Evolutionary conservation across 2,888 invertebrate species (phyloP), one percentile per base, ranked within the genome.

Genomic region (Hemaris fuciformis): DNA sequence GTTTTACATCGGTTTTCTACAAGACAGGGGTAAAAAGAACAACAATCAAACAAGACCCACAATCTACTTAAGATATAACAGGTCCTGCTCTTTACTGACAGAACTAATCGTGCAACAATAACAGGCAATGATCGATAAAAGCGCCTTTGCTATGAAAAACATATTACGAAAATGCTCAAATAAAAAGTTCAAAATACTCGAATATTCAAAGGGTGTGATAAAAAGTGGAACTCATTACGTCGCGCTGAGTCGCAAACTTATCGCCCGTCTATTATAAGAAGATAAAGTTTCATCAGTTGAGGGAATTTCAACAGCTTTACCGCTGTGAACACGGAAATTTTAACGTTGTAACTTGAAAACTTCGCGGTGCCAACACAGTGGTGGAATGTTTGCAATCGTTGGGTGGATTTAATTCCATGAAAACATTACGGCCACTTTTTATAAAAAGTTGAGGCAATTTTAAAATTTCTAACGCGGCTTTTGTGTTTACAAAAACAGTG

Each of bases 271-370:
- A 61, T 46, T 71, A 72, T 66, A 66, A 66, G 48, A 63, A 64
- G 72, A 72, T 63, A 65, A 72, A 72, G 68, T 72, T 71, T 62
- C 41, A 27, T 18, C n/a, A 46, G 57, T 63, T 62, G 61, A 64
- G 66, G 68, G 72, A 72, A 70, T 70, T 67, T 69, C 62, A 58
- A 5, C 41, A 38, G 64, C 46, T 57, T 53, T 53, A 8, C 27
- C 58, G 15, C 42, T 58, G 41, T 22, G 23, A 27, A 41, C 18
- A 22, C 25, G 20, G 45, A 42, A 27, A 59, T 38, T 57, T 60
- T 38, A 46, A 62, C 61, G 41, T 23, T 56, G 27, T 61, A 56
- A 60, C 61, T 69, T 64, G 8, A 22, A 48, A 61, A 41, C 34
- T 59, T 27, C 13, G 27, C 4, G 43, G n/a, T 18, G 4, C 3